Percentiles rank a stretch among this genome's conserved stretches.
phyloP scores from a whole-genome alignment of 2,113 vertebrate genomes.

The Burhinus bistriatus region DNA sequence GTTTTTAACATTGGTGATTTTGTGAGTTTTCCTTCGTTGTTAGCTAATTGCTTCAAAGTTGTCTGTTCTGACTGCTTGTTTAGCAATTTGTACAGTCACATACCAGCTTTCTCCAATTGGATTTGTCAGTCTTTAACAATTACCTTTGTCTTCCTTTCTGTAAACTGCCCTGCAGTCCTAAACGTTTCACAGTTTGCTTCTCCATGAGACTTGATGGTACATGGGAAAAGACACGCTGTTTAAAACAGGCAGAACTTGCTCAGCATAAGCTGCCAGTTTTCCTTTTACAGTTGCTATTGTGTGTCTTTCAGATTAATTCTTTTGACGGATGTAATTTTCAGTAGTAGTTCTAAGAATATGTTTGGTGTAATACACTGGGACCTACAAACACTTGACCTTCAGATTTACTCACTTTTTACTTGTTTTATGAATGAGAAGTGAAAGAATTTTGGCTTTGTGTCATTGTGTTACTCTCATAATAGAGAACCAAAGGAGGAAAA shows the following conservation, averaged over 20 bases:
- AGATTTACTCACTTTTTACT: not conserved
- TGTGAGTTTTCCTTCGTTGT: not conserved
- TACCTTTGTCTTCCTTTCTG: constrained; percentile 16
- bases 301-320: not conserved
- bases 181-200: constrained; percentile 27
- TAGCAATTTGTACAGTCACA: not conserved
- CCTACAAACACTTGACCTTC: not conserved
- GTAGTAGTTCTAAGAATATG: not conserved
- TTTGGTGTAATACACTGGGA: not conserved
- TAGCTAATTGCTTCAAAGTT: not conserved
- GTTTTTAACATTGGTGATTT: not conserved
- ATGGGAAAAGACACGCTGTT: not conserved
- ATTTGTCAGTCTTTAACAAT: constrained; percentile 32
- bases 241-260: constrained; percentile 25
- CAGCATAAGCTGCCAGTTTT: not conserved
- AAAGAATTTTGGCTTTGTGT: constrained; percentile 36
- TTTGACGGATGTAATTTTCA: not conserved
- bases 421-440: not conserved
- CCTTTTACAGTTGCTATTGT: constrained; percentile 8
- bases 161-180: constrained; percentile 6
- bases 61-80: not conserved
- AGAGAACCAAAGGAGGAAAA: constrained; percentile 79
- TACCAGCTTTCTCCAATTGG: not conserved
- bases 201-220: not conserved
- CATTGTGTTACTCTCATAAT: constrained; percentile 40